Base-by-base conservation (phyloP, 2,888 invertebrate species). In the Thymelicus sylvestris region DNA sequence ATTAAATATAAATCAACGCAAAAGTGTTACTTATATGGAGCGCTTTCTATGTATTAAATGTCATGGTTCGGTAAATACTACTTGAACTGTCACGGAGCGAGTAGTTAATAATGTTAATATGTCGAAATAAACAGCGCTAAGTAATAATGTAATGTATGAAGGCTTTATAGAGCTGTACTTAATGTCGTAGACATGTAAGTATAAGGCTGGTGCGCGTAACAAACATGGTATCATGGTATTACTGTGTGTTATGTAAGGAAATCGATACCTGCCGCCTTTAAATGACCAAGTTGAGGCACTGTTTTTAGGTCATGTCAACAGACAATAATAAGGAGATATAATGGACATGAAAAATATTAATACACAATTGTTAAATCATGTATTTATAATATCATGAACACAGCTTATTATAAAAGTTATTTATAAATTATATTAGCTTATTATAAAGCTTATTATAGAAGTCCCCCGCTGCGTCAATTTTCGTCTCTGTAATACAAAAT, bases 61-160 rank as follows among this genome's bases (percentile, higher is more conserved):
- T 73, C 73, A 74, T 62, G 75, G 74, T 71, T 68, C 61, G 65
- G 57, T 48, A 69, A 50, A 50, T 50, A 50, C n/a, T 6, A 59
- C 10, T 12, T n/a, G 38, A 67, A 55, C 8, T 31, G 59, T 59
- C 15, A 50, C 5, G 15, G n/a, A n/a, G 15, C 38, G 50, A 52
- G 15, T 52, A 52, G 4, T 15, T 24, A 62, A 60, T 62, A 31
- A 2, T 19, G 0, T 41, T 8, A 41, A 10, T 41, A 61, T 41
- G 50, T 44, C 19, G 50, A 39, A 61, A 60, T 50, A 66, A 61
- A 31, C 3, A 31, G 41, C 52, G 19, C 52, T 67, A 50, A 7
- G 19, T 24, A 61, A 41, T 61, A 41, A n/a, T 19, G n/a, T 13
- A 39, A 7, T 31, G 31, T 52, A 66, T 44, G 50, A 61, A 67